These are phyloP conservation scores for Grapholita molesta DNA, from an alignment of 1,140 invertebrate genomes.

Conservation along the genomic window DNA sequence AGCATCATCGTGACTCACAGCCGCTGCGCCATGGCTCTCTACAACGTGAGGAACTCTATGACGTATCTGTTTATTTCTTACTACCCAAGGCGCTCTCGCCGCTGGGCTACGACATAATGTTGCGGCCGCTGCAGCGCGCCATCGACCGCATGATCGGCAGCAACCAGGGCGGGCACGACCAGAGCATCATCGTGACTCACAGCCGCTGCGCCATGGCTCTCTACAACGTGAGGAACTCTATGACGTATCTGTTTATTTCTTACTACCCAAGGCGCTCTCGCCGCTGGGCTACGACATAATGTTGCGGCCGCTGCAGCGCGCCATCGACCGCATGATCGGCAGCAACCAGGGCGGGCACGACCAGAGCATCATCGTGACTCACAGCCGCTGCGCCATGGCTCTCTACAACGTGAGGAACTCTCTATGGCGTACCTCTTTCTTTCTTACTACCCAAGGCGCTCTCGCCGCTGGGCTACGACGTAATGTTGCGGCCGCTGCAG, in stretches of 20 bases:
- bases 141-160: constrained; percentile 29
- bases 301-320: constrained; percentile 28
- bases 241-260: too few relatives aligned
- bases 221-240: constrained; percentile 78
- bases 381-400: constrained; percentile 69
- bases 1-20: constrained; percentile 53
- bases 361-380: constrained; percentile 41
- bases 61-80: too few relatives aligned
- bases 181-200: constrained; percentile 48
- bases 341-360: constrained; percentile 39
- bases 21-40: constrained; percentile 69
- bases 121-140: constrained; percentile 30
- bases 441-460: constrained; percentile 39
- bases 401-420: constrained; percentile 78
- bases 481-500: constrained; percentile 37
- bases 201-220: constrained; percentile 70
- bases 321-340: constrained; percentile 30
- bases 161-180: constrained; percentile 39
- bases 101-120: constrained; percentile 46
- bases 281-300: constrained; percentile 51
- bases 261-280: constrained; percentile 58
- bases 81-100: constrained; percentile 58
- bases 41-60: constrained; percentile 79
- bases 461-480: constrained; percentile 46
- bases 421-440: too few relatives aligned